Conservation (phyloP, 2,797 vertebrate species). For the Cossypha dichroa region DNA sequence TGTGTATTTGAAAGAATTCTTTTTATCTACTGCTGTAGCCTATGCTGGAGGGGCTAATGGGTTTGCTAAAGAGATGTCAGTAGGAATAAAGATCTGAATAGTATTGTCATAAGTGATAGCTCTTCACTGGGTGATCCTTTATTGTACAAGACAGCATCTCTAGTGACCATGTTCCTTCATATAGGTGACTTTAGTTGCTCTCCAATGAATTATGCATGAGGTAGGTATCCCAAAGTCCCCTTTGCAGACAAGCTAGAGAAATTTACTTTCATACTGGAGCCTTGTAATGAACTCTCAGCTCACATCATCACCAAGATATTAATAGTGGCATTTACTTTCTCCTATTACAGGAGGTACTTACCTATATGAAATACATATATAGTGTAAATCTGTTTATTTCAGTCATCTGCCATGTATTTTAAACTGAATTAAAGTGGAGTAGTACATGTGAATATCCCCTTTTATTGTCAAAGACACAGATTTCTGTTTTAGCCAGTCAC, state of each 20-base stretch:
- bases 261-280: neutral
- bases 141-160: constrained; percentile 6
- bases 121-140: neutral
- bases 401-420: neutral
- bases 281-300: neutral
- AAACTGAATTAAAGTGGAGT: neutral
- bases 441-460: neutral
- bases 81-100: neutral
- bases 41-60: neutral
- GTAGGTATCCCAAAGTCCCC: neutral
- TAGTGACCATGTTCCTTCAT: neutral
- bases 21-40: neutral
- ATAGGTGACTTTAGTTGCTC: neutral
- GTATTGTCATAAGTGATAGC: neutral
- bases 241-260: neutral
- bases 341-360: neutral
- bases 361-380: neutral
- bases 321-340: neutral
- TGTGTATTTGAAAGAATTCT: neutral
- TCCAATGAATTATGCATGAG: neutral
- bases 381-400: neutral
- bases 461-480: neutral
- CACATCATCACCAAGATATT: neutral
- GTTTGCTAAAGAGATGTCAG: neutral
- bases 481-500: neutral